These are phyloP conservation scores for Cyprinodon variegatus DNA, from an alignment of 2,113 vertebrate genomes.

Conservation along the genomic window DNA sequence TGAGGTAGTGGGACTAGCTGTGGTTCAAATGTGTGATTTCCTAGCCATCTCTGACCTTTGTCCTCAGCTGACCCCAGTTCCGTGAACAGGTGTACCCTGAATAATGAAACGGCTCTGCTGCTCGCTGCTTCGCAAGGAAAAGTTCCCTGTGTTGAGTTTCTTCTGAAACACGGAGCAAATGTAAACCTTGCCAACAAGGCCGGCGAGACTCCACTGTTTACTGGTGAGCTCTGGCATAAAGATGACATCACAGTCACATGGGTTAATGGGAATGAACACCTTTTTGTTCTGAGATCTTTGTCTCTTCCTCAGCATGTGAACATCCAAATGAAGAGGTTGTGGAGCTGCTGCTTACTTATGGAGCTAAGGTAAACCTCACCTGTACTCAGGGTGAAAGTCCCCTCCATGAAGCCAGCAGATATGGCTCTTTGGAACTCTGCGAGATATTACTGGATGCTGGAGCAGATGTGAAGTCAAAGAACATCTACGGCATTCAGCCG, in stretches of 20 bases:
- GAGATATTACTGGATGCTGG: constrained; percentile 82
- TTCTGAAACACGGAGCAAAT: constrained; percentile 85
- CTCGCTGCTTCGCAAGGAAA: constrained; percentile 79
- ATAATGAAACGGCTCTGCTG: constrained; percentile 84
- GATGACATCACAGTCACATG: background rate
- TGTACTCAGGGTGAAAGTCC: constrained; percentile 84
- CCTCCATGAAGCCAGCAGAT: constrained; percentile 85
- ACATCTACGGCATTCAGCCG: constrained; percentile 84
- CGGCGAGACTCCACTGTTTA: constrained; percentile 85
- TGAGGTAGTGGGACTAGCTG: background rate
- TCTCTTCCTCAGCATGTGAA: constrained; percentile 80
- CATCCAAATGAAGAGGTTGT: constrained; percentile 77
- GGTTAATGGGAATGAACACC: background rate
- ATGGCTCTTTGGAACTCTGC: constrained; percentile 82
- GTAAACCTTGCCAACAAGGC: constrained; percentile 83
- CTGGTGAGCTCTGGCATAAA: constrained; percentile 74
- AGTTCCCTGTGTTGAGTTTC: constrained; percentile 78
- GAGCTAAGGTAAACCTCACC: constrained; percentile 83
- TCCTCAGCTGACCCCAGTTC: constrained; percentile 77
- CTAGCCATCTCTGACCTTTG: background rate
- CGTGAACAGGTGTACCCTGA: constrained; percentile 82
- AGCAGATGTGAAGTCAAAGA: constrained; percentile 82
- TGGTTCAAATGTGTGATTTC: background rate
- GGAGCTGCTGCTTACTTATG: constrained; percentile 77
- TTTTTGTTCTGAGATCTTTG: background rate